Percentiles rank a stretch among this genome's conserved stretches.
phyloP scores from a whole-genome alignment of 2,113 vertebrate genomes.

The Notiomystis cincta region DNA sequence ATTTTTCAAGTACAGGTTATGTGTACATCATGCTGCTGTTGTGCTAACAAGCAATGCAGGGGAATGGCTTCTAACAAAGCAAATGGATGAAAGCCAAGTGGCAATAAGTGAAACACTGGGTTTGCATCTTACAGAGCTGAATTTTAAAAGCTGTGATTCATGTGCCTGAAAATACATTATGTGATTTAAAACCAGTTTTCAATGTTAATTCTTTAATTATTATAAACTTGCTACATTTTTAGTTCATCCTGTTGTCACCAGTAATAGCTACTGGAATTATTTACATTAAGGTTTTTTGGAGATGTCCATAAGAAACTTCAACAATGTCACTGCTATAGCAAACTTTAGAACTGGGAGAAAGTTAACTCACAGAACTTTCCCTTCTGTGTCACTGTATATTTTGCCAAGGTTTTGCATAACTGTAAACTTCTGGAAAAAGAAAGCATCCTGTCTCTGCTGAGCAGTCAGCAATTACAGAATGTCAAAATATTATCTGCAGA shows the following conservation, averaged over 20 bases:
- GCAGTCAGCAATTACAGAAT: neutral
- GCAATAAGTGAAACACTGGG: neutral
- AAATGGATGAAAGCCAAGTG: neutral
- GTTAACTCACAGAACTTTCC: neutral
- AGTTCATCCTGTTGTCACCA: neutral
- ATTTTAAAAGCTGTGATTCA: neutral
- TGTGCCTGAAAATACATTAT: neutral
- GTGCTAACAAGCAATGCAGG: neutral
- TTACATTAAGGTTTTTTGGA: neutral
- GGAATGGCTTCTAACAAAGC: neutral
- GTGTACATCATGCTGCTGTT: neutral
- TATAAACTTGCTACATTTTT: neutral
- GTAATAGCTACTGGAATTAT: neutral
- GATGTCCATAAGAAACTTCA: neutral
- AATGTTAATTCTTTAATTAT: neutral
- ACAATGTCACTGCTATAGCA: neutral
- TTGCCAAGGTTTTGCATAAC: neutral
- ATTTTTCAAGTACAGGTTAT: neutral
- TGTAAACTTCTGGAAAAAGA: neutral
- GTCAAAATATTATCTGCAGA: neutral
- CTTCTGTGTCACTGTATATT: neutral
- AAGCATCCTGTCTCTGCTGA: neutral
- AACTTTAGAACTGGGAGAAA: neutral
- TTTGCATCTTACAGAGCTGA: neutral
- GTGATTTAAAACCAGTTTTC: neutral